Evolutionary conservation across 2,888 invertebrate genomes (phyloP).

Genomic region (Drosophila subquinaria): DNA sequence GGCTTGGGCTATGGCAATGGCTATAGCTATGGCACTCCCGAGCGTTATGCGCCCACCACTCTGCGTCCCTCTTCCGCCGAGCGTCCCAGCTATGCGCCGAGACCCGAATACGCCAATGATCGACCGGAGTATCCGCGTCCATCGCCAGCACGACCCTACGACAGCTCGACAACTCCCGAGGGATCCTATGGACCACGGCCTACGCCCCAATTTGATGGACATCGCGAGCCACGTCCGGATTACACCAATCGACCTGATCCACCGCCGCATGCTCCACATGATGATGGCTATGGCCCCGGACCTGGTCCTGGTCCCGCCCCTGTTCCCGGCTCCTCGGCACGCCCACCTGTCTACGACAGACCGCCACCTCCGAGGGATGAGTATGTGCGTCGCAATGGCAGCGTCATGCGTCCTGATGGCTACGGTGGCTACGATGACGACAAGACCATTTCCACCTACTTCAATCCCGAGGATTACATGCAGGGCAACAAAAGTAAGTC

Average conservation of each 20-base stretch:
- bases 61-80: constrained; percentile 61
- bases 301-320: constrained; percentile 8
- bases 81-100: constrained; percentile 66
- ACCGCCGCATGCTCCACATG: constrained; percentile 44
- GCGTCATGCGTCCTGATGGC: constrained; percentile 63
- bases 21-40: constrained; percentile 84
- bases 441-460: constrained; percentile 84
- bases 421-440: constrained; percentile 80
- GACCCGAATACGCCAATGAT: constrained; percentile 66
- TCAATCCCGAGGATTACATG: constrained; percentile 85
- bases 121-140: constrained; percentile 60
- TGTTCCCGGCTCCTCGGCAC: constrained; percentile 53
- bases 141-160: constrained; percentile 56
- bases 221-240: constrained; percentile 69
- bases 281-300: constrained; percentile 41
- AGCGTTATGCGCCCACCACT: constrained; percentile 77
- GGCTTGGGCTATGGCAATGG: constrained; percentile 84
- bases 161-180: constrained; percentile 54
- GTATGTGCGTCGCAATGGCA: constrained; percentile 65
- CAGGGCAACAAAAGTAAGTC: constrained; percentile 82
- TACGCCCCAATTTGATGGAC: constrained; percentile 50
- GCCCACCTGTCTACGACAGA: constrained; percentile 58
- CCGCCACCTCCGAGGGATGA: constrained; percentile 60
- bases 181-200: constrained; percentile 48
- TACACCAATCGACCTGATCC: constrained; percentile 83